Evolutionary conservation across 2,797 vertebrate genomes (phyloP), one percentile per base, ranked within the genome.

Genomic region (Arvicola amphibius): DNA sequence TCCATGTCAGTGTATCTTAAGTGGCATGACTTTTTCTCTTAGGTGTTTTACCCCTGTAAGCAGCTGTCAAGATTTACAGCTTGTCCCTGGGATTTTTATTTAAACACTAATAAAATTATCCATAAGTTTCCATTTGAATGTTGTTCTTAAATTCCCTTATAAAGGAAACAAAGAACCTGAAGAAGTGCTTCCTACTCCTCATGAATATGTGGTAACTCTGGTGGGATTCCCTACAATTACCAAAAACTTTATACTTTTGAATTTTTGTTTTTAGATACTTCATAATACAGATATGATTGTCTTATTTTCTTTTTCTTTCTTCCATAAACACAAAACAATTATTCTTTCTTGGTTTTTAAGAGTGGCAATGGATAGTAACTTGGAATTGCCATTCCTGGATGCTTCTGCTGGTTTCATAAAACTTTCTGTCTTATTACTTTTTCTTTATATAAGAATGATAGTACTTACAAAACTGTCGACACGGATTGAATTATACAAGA

Each of bases 261-360:
- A 95, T 92, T 89, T 97, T 93, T 92, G 34, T 71, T 91, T 88
- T 92, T 81, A 79, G 88, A n/a, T 46, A 21, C 48, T 89, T 96
- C 92, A 51, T 80, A 84, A 90, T 93, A 79, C 86, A 67, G 23
- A 83, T 53, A 32, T 84, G 14, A 90, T 25, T 78, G 71, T 43
- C 1, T 43, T 76, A 1, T 16, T 6, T 78, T 10, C 13, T 29
- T 92, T 7, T 17, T 21, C 10, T 84, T 73, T 92, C 14, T 46
- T 84, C 29, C 27, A 67, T 34, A 92, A 92, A 88, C 27, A 67
- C 80, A 19, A 73, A 80, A 78, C 94, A 87, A 67, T 2, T 76
- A 83, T 27, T 37, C 0, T 88, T 32, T 79, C 13, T 4, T 61
- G 8, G 12, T 56, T 76, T 96, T 94, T 80, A 89, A 89, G 16